phyloP scores from a whole-genome alignment of 2,113 vertebrate genomes.

The Hippolais icterina region DNA sequence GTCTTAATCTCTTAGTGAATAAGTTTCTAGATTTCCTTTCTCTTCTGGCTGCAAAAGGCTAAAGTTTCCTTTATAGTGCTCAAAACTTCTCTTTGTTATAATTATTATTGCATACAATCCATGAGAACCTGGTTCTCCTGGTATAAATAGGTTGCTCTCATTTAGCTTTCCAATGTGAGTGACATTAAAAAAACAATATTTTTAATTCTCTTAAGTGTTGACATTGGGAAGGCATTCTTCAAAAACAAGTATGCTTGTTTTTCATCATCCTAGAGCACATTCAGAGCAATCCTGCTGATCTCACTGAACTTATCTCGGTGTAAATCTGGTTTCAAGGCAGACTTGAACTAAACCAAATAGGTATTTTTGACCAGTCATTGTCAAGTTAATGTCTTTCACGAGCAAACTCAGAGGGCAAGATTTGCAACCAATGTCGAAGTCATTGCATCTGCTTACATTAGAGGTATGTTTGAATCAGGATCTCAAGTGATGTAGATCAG shows the following conservation, averaged over 20 bases:
- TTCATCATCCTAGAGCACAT: background rate
- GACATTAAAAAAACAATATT: background rate
- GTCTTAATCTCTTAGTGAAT: background rate
- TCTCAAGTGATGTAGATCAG: background rate
- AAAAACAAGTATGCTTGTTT: background rate
- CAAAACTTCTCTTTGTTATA: background rate
- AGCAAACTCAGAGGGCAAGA: background rate
- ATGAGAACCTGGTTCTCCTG: background rate
- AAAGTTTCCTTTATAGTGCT: background rate
- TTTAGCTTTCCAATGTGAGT: background rate
- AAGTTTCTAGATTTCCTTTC: background rate
- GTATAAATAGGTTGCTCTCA: background rate
- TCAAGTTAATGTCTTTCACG: background rate
- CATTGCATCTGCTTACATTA: background rate
- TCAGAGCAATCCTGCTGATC: background rate
- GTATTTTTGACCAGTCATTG: background rate
- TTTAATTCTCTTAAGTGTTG: background rate
- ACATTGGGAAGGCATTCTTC: background rate
- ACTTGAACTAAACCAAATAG: background rate
- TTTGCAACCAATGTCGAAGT: background rate
- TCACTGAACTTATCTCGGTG: background rate
- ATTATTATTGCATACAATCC: background rate
- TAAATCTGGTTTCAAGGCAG: conserved; percentile 24
- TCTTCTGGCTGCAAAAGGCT: background rate
- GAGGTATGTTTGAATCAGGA: background rate